These are phyloP conservation scores for Pharmacophagus antenor DNA, from an alignment of 2,888 invertebrate genomes.

Conservation along the genomic window DNA sequence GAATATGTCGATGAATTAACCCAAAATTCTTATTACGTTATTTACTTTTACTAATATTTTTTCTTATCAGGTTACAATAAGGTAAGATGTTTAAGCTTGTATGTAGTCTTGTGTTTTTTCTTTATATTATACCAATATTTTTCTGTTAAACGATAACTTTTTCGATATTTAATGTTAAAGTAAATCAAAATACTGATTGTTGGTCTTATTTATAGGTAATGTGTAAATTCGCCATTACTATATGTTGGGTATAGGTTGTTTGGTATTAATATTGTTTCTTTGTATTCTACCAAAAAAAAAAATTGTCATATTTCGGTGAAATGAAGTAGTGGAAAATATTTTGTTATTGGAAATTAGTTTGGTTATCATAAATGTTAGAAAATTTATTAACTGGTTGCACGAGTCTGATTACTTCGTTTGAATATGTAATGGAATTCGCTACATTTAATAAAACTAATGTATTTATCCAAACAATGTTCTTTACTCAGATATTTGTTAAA, in stretches of 20 bases:
- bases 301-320: background rate
- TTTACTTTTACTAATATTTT: conserved; percentile 50
- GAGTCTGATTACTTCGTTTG: background rate
- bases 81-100: conserved; percentile 72
- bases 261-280: background rate
- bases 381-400: conserved; percentile 1
- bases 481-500: conserved; percentile 6
- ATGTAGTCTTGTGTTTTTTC: conserved; percentile 53
- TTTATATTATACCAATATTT: conserved; percentile 41
- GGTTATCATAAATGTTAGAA: conserved; percentile 3
- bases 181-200: background rate
- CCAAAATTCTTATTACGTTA: conserved; percentile 19
- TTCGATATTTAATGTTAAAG: background rate
- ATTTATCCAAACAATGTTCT: conserved; percentile 7
- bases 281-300: conserved; percentile 3
- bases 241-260: conserved; percentile 3
- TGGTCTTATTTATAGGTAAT: background rate
- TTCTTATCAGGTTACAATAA: conserved; percentile 69
- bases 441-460: background rate
- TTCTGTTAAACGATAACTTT: conserved; percentile 28
- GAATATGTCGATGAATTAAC: conserved; percentile 3
- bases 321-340: background rate
- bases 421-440: conserved; percentile 15
- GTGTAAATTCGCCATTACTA: conserved; percentile 10
- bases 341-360: conserved; percentile 9